phyloP scores from a whole-genome alignment of 2,797 vertebrate genomes.

The Phrynocephalus vlangalii region DNA sequence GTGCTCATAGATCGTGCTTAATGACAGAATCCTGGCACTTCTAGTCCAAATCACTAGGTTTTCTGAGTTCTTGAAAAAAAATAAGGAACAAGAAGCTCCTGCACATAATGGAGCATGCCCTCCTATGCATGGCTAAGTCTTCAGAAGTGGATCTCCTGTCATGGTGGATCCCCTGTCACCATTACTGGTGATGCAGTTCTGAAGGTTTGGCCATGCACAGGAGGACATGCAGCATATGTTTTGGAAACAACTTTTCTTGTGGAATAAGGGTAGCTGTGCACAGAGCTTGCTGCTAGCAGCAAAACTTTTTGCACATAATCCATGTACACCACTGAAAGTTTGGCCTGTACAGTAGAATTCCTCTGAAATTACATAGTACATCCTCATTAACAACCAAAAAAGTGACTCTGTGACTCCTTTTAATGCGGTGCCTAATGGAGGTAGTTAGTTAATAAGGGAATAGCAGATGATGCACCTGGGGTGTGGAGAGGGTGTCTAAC shows the following conservation, averaged over 20 bases:
- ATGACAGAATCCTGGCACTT: too few species aligned
- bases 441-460: conserved; percentile 51
- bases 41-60: too few species aligned
- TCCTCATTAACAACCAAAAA: conserved; percentile 37
- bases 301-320: background rate
- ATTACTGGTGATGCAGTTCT: too few species aligned
- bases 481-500: conserved; percentile 60
- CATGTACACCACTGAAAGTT: conserved; percentile 45
- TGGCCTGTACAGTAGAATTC: background rate
- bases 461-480: conserved; percentile 60
- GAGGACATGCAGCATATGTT: too few species aligned
- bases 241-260: background rate
- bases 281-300: conserved; percentile 26
- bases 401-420: conserved; percentile 55
- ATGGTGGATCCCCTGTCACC: background rate
- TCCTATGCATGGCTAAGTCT: too few species aligned
- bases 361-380: conserved; percentile 43
- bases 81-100: background rate
- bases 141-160: too few species aligned
- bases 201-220: too few species aligned
- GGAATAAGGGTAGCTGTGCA: background rate
- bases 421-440: conserved; percentile 38
- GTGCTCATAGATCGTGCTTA: too few species aligned
- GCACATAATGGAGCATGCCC: background rate
- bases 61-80: too few species aligned